These are phyloP conservation scores for Habropoda laboriosa DNA, from an alignment of 1,140 invertebrate species.

Conservation along the genomic window DNA sequence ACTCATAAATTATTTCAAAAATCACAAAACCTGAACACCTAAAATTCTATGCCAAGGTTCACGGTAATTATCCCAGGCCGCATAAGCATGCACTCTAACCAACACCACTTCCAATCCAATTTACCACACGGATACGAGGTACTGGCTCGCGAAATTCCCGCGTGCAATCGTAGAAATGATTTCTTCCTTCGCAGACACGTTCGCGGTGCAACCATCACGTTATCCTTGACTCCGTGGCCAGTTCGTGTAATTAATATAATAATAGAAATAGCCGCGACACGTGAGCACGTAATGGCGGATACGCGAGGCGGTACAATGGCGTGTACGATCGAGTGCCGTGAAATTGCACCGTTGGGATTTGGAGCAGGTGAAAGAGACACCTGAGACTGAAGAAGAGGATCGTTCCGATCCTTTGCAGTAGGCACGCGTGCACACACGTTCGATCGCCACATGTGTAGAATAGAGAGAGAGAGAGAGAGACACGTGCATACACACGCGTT, in stretches of 20 bases:
- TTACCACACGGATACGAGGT: neutral
- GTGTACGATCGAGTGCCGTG: slow-evolving; percentile 33
- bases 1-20: no score
- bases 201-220: slow-evolving; percentile 18
- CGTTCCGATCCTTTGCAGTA: slow-evolving; percentile 27
- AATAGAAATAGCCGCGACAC: slow-evolving; percentile 44
- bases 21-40: no score
- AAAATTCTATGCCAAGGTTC: no score
- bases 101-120: neutral
- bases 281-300: slow-evolving; percentile 50
- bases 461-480: slow-evolving; percentile 10
- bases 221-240: slow-evolving; percentile 34
- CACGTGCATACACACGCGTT: slow-evolving; percentile 44
- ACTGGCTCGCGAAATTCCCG: neutral
- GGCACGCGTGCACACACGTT: slow-evolving; percentile 4
- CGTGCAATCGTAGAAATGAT: slow-evolving; percentile 7
- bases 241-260: slow-evolving; percentile 54
- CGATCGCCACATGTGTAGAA: slow-evolving; percentile 8
- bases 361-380: slow-evolving; percentile 61
- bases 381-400: slow-evolving; percentile 47
- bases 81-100: neutral
- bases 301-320: slow-evolving; percentile 23
- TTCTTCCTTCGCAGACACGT: neutral
- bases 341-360: slow-evolving; percentile 54
- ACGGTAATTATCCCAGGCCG: no score